These are phyloP conservation scores for Pycnomerus fuliginosus DNA, from an alignment of 2,888 invertebrate species.

Conservation along the genomic window DNA sequence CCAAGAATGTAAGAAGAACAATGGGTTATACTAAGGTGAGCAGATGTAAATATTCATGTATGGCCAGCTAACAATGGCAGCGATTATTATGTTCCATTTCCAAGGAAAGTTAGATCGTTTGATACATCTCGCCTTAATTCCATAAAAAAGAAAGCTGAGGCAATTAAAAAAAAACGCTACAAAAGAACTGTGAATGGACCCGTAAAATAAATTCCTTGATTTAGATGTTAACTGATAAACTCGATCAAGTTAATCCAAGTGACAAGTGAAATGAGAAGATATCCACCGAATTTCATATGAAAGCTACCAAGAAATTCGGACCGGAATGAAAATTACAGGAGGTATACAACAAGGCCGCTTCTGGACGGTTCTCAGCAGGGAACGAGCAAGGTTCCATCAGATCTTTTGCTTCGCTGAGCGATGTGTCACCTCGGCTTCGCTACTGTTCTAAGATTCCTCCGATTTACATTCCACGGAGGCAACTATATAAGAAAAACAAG, in stretches of 20 bases:
- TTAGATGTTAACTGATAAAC: slow-evolving; percentile 22
- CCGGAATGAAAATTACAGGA: no score
- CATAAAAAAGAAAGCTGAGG: slow-evolving; percentile 19
- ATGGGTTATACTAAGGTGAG: slow-evolving; percentile 39
- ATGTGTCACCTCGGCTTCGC: slow-evolving; percentile 49
- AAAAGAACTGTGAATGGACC: slow-evolving; percentile 9
- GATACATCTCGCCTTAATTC: slow-evolving; percentile 27
- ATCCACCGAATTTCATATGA: slow-evolving; percentile 35
- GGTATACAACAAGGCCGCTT: no score
- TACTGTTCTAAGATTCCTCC: slow-evolving; percentile 47
- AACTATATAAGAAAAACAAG: slow-evolving; percentile 42
- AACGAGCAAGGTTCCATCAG: slow-evolving; percentile 41
- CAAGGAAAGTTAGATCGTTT: slow-evolving; percentile 37
- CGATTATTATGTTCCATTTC: slow-evolving; percentile 39
- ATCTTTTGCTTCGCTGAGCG: slow-evolving; percentile 47
- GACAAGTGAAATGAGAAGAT: slow-evolving; percentile 36
- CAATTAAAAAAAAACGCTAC: slow-evolving; percentile 17
- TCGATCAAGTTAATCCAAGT: slow-evolving; percentile 34
- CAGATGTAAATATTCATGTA: slow-evolving; percentile 43
- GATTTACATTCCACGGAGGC: slow-evolving; percentile 49
- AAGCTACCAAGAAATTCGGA: slow-evolving; percentile 40
- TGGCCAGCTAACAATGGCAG: slow-evolving; percentile 35
- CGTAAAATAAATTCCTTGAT: slow-evolving; percentile 16
- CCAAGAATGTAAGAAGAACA: slow-evolving; percentile 37
- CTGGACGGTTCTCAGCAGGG: slow-evolving; percentile 38